phyloP scores from a whole-genome alignment of 2,797 vertebrate genomes.

The Otolemur crassicaudatus region DNA sequence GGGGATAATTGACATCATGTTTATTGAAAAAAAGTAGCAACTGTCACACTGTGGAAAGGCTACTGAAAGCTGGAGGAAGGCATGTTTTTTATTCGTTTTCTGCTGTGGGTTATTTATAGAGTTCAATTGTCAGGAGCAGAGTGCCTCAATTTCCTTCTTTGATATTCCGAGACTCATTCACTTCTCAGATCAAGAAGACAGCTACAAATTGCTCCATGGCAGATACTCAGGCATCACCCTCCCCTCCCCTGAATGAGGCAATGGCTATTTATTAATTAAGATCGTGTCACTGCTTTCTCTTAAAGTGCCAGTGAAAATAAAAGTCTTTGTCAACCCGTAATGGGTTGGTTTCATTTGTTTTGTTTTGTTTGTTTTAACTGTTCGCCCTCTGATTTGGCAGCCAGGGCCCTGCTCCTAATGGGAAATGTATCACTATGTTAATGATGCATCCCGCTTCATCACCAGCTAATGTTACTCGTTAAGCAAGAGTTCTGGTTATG shows the following conservation, averaged over 20 bases:
- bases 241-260: conserved; percentile 72
- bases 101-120: conserved; percentile 83
- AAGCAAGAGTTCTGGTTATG: conserved; percentile 27
- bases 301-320: conserved; percentile 49
- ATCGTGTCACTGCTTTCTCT: conserved; percentile 70
- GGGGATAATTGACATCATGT: conserved; percentile 86
- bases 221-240: conserved; percentile 70
- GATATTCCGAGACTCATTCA: conserved; percentile 81
- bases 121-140: conserved; percentile 84
- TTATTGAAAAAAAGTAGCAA: conserved; percentile 85
- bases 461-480: conserved; percentile 38
- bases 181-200: conserved; percentile 82
- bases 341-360: conserved; percentile 66
- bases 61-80: conserved; percentile 83
- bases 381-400: conserved; percentile 68
- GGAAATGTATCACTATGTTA: conserved; percentile 62
- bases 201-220: conserved; percentile 79
- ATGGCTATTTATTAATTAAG: conserved; percentile 82
- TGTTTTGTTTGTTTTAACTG: conserved; percentile 69
- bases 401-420: conserved; percentile 71
- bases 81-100: conserved; percentile 85
- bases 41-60: conserved; percentile 83
- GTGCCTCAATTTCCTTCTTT: conserved; percentile 85
- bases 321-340: conserved; percentile 63
- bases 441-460: neutral